Conservation (phyloP, 2,888 invertebrate species). For the Arrhopalites spinosus region DNA sequence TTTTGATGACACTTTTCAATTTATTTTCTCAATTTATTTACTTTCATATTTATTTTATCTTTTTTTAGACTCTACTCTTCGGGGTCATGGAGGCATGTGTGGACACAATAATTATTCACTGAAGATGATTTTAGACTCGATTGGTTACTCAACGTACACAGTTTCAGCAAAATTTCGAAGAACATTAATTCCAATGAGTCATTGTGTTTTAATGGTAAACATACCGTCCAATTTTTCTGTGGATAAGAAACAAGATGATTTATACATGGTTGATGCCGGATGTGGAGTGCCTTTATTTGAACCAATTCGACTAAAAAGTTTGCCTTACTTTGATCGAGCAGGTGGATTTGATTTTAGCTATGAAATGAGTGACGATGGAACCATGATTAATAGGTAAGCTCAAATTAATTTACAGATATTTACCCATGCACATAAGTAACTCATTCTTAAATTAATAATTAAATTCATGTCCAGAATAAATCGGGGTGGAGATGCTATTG, state of each 20-base stretch:
- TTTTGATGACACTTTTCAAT: too few species aligned
- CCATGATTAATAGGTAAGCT: conserved; percentile 7
- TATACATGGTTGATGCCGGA: conserved; percentile 46
- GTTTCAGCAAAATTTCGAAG: conserved; percentile 41
- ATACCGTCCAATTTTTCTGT: conserved; percentile 23
- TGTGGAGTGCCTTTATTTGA: conserved; percentile 42
- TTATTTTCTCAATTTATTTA: too few species aligned
- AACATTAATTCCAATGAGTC: conserved; percentile 41
- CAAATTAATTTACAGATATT: too few species aligned
- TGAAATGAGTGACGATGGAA: conserved; percentile 16
- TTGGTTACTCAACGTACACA: conserved; percentile 44
- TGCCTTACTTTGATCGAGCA: conserved; percentile 40
- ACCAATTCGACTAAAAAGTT: conserved; percentile 41
- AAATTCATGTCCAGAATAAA: too few species aligned
- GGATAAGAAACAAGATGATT: conserved; percentile 2
- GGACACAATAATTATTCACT: conserved; percentile 47
- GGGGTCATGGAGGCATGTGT: conserved; percentile 47
- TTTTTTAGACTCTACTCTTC: conserved; percentile 28
- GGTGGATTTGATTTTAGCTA: conserved; percentile 35
- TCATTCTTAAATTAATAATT: too few species aligned
- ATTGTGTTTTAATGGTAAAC: conserved; percentile 45
- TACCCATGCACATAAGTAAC: too few species aligned
- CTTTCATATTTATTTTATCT: too few species aligned
- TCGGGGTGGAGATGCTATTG: conserved; percentile 26
- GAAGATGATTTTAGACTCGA: conserved; percentile 33